phyloP scores from a whole-genome alignment of 53 echinoderm and acorn worm genomes.

The Henricia sp. region DNA sequence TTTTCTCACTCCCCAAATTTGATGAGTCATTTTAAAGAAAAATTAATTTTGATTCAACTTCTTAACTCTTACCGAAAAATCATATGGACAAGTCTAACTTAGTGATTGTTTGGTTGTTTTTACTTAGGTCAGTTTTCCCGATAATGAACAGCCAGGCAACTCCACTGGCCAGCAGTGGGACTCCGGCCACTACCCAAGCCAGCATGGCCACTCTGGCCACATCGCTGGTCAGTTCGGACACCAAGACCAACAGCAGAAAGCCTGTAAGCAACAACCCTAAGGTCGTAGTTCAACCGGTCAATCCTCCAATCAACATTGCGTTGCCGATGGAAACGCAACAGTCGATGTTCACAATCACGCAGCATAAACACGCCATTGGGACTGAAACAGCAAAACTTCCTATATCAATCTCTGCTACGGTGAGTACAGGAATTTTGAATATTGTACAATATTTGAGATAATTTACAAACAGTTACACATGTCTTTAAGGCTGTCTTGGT shows the following conservation, averaged over 20 bases:
- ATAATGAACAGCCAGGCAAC: constrained; percentile 72
- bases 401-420: constrained; percentile 13
- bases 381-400: background rate
- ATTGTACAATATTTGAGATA: too few species aligned
- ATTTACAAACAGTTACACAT: too few species aligned
- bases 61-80: too few species aligned
- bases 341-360: constrained; percentile 48
- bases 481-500: too few species aligned
- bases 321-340: constrained; percentile 50
- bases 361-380: constrained; percentile 15
- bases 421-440: background rate
- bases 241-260: constrained; percentile 40
- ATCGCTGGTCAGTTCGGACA: constrained; percentile 44
- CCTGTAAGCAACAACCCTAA: constrained; percentile 63
- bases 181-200: constrained; percentile 5
- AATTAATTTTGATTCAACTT: too few species aligned
- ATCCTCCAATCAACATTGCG: constrained; percentile 70
- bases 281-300: constrained; percentile 79
- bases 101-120: too few species aligned
- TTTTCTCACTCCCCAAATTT: too few species aligned
- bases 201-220: background rate
- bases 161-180: constrained; percentile 63
- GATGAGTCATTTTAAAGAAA: too few species aligned
- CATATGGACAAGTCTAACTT: too few species aligned
- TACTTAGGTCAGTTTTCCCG: too few species aligned